Evolutionary conservation across 2,113 vertebrate species (phyloP), one percentile per base, ranked within the genome.

Genomic region (Geococcyx californianus): DNA sequence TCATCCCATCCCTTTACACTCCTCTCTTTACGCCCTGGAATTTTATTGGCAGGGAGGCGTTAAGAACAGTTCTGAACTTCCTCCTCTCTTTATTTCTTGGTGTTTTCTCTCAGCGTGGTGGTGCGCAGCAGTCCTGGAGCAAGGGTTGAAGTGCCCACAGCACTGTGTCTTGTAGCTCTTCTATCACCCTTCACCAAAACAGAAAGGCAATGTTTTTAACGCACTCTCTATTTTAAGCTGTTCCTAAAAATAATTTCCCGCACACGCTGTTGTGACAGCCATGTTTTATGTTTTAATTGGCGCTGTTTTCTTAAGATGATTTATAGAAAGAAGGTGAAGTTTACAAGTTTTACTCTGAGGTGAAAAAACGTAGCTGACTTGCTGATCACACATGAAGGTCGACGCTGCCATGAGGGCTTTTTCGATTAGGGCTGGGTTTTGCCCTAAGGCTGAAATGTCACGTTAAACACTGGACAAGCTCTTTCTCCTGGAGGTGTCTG

Each of bases 231-330:
- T 95, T 97, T 96, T 55, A 33, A 92, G 58, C 49, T 40, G 36
- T 56, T 90, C 60, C 95, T 95, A 93, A 95, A 95, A 95, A 95
- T 93, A 96, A 92, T n/a, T 13, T 34, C 76, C 90, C 3, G 10
- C 81, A 73, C 74, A 20, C 62, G 83, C 59, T 84, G 29, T 66
- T 76, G 91, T 84, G 85, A 51, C 49, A 69, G 68, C 59, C 44
- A 23, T 40, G 69, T 42, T 95, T 93, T 91, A 33, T 68, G 64
- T 85, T 84, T 77, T 40, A 77, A 66, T 34, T 59, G 44, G 60
- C 66, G 19, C 26, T 76, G 38, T 81, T 86, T 93, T 84, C 74
- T 73, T 49, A 52, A 38, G 78, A 68, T 94, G 95, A 95, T 95
- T 96, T 90, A 90, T 70, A 78, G 80, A 94, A 95, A 86, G 89